These are phyloP conservation scores for Sthenelais limicola DNA, from an alignment of 2,888 invertebrate species.

Conservation along the genomic window DNA sequence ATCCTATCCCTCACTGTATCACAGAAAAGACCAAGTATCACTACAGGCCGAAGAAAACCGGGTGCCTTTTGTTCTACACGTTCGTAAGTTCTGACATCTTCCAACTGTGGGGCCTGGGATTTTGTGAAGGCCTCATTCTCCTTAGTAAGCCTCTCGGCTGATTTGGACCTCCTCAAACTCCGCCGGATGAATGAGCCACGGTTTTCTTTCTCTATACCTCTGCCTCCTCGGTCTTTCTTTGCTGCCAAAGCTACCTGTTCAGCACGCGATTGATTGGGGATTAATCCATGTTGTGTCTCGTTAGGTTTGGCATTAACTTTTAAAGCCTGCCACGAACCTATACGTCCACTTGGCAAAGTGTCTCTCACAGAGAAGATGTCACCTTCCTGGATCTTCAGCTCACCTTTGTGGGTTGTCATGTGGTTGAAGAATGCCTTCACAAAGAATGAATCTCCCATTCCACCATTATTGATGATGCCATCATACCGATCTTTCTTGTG, in stretches of 20 bases:
- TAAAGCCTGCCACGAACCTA: constrained; percentile 51
- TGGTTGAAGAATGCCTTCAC: constrained; percentile 51
- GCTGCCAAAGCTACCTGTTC: constrained; percentile 50
- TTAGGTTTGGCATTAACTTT: constrained; percentile 43
- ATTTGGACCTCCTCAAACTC: constrained; percentile 52
- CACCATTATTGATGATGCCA: constrained; percentile 45
- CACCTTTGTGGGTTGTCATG: constrained; percentile 43
- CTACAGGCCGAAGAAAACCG: constrained; percentile 47
- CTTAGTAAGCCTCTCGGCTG: constrained; percentile 49
- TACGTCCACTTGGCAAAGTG: constrained; percentile 49
- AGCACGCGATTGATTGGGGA: constrained; percentile 50
- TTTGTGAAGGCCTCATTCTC: constrained; percentile 34
- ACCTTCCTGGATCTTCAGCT: constrained; percentile 49
- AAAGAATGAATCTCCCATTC: constrained; percentile 51
- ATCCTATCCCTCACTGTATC: constrained; percentile 50
- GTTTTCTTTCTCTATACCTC: constrained; percentile 32
- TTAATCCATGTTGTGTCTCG: constrained; percentile 48
- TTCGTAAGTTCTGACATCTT: constrained; percentile 48
- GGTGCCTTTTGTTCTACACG: constrained; percentile 46
- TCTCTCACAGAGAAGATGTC: constrained; percentile 53
- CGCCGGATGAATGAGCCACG: constrained; percentile 49
- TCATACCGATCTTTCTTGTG: constrained; percentile 45
- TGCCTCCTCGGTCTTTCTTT: constrained; percentile 33
- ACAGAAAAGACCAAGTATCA: constrained; percentile 54
- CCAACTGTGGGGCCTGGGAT: constrained; percentile 12